Evolutionary conservation across 2,797 vertebrate species (phyloP).

Genomic region (Mus caroli): DNA sequence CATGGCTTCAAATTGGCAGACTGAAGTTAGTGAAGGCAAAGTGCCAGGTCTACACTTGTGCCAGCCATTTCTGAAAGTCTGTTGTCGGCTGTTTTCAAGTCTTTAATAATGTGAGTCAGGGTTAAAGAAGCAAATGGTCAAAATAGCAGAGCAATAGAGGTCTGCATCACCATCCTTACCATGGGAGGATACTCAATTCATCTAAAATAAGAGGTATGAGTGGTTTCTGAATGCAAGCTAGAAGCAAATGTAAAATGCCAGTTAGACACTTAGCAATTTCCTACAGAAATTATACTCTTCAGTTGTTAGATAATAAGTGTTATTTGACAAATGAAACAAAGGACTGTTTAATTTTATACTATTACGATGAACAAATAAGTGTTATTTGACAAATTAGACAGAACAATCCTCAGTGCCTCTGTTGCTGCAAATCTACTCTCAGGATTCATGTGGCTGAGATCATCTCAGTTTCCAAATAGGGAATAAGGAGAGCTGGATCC

Average conservation of each 20-base stretch:
- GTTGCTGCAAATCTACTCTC: constrained; percentile 14
- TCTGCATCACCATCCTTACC: neutral
- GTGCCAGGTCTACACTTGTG: neutral
- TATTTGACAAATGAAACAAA: constrained; percentile 60
- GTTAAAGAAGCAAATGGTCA: constrained; percentile 21
- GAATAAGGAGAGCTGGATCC: constrained; percentile 27
- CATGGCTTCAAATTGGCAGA: neutral
- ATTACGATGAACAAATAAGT: constrained; percentile 64
- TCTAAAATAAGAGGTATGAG: constrained; percentile 50
- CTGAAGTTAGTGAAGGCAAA: neutral
- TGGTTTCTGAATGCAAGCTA: constrained; percentile 61
- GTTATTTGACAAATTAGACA: constrained; percentile 70
- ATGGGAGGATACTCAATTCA: constrained; percentile 36
- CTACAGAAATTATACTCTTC: constrained; percentile 62
- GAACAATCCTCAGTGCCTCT: constrained; percentile 37
- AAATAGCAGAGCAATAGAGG: constrained; percentile 11
- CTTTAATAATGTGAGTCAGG: constrained; percentile 30
- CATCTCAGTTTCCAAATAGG: constrained; percentile 25
- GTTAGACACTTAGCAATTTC: constrained; percentile 62
- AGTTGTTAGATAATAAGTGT: constrained; percentile 40
- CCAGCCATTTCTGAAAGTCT: neutral
- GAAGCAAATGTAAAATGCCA: constrained; percentile 36
- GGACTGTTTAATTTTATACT: constrained; percentile 59
- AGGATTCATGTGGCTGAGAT: constrained; percentile 24
- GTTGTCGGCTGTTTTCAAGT: neutral